Percentiles rank a stretch among this genome's conserved stretches.
phyloP scores from a whole-genome alignment of 2,797 vertebrate species.

The Coilia nasus region DNA sequence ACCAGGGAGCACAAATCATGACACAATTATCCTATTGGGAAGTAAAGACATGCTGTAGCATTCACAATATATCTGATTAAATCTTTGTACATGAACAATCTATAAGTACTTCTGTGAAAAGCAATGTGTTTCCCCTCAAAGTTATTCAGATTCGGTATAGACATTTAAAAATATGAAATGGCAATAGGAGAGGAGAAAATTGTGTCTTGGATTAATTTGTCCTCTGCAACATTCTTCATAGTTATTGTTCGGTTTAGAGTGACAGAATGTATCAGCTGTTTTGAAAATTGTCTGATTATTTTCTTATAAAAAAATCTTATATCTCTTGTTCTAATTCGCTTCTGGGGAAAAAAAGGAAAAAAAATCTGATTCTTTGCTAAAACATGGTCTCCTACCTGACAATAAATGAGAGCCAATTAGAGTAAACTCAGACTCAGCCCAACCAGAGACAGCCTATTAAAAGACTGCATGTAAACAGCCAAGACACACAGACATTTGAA shows the following conservation, averaged over 20 bases:
- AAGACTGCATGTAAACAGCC: background rate
- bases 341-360: background rate
- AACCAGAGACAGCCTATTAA: background rate
- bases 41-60: background rate
- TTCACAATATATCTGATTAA: background rate
- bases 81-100: background rate
- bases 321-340: background rate
- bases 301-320: background rate
- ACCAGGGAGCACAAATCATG: too few relatives aligned
- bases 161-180: background rate
- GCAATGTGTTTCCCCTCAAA: background rate
- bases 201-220: background rate
- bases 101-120: background rate
- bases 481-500: background rate
- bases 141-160: background rate
- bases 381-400: background rate
- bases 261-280: background rate
- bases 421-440: background rate
- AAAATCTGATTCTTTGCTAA: background rate
- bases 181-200: background rate
- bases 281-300: background rate
- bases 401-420: slow-evolving; percentile 10
- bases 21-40: too few relatives aligned
- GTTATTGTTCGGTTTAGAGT: background rate
- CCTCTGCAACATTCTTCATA: background rate